A percentile compares a stretch with the other conserved stretches of the same genome.
Evolutionary conservation across 2,888 invertebrate species (phyloP).

Genomic region (Dynastes grantii): DNA sequence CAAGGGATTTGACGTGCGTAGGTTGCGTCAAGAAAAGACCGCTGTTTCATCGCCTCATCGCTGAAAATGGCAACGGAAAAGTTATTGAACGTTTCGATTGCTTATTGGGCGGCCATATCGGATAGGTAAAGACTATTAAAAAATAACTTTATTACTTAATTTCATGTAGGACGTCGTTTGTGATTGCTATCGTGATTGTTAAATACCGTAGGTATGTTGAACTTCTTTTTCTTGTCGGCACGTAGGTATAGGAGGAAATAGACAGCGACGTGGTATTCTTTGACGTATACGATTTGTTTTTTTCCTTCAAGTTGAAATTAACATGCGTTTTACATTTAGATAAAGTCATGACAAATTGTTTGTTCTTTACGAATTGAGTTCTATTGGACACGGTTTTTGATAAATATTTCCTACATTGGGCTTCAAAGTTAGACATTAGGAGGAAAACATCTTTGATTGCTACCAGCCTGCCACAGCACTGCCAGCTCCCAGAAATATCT

Average conservation of each 20-base stretch:
- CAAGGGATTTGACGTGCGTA: constrained; percentile 5
- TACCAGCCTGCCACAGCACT: too few relatives aligned
- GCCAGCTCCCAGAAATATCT: too few relatives aligned
- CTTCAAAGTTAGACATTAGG: too few relatives aligned
- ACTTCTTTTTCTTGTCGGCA: background rate
- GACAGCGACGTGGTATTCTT: too few relatives aligned
- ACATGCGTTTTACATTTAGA: constrained; percentile 28
- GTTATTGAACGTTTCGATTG: constrained; percentile 12
- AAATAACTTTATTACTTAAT: constrained; percentile 28
- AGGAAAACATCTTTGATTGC: too few relatives aligned
- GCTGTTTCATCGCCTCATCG: background rate
- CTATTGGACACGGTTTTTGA: too few relatives aligned
- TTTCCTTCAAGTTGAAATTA: background rate
- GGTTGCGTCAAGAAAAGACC: constrained; percentile 3
- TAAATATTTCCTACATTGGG: too few relatives aligned
- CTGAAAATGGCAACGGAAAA: constrained; percentile 18
- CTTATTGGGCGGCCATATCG: constrained; percentile 10
- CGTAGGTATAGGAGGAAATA: constrained; percentile 5
- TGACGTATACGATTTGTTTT: background rate
- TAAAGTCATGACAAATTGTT: constrained; percentile 13
- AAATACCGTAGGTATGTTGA: background rate
- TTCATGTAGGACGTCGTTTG: background rate
- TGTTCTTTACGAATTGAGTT: background rate
- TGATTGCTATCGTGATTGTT: constrained; percentile 5
- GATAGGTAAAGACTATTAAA: background rate